phyloP scores from a whole-genome alignment of 2,888 invertebrate genomes.

The Platerodrilus igneus region DNA sequence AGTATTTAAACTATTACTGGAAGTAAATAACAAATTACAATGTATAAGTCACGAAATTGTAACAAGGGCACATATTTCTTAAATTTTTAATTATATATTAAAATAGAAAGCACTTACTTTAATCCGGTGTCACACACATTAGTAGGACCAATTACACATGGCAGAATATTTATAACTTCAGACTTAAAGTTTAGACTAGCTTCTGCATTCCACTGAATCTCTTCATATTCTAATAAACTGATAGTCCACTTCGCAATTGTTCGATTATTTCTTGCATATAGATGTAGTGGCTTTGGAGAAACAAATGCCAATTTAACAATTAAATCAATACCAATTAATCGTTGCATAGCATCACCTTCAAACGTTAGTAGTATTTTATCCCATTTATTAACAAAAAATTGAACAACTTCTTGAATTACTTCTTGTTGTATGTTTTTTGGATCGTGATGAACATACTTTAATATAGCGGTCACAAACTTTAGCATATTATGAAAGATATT shows the following conservation, averaged over 20 bases:
- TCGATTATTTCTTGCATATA: constrained; percentile 10
- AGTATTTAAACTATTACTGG: no score
- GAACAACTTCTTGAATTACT: constrained; percentile 16
- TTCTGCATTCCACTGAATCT: constrained; percentile 15
- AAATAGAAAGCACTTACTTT: constrained; percentile 30
- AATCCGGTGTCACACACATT: constrained; percentile 25
- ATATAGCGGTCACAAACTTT: constrained; percentile 18
- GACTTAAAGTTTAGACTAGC: constrained; percentile 23
- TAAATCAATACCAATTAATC: constrained; percentile 30
- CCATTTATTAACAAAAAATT: constrained; percentile 31
- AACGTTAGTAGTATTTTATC: constrained; percentile 30
- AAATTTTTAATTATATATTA: not conserved
- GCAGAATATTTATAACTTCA: constrained; percentile 30
- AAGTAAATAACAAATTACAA: no score
- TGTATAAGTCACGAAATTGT: no score
- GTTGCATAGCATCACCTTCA: constrained; percentile 17
- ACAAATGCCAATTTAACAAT: constrained; percentile 22
- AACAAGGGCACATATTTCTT: constrained; percentile 1
- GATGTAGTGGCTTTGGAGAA: constrained; percentile 5
- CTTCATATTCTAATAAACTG: constrained; percentile 18
- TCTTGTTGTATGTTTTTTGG: constrained; percentile 20
- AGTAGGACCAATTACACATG: constrained; percentile 20
- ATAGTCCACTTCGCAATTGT: constrained; percentile 23
- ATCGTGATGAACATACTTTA: constrained; percentile 22
- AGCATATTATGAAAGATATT: constrained; percentile 1